Conservation (phyloP, 2,797 vertebrate genomes). For the Nasua narica region DNA sequence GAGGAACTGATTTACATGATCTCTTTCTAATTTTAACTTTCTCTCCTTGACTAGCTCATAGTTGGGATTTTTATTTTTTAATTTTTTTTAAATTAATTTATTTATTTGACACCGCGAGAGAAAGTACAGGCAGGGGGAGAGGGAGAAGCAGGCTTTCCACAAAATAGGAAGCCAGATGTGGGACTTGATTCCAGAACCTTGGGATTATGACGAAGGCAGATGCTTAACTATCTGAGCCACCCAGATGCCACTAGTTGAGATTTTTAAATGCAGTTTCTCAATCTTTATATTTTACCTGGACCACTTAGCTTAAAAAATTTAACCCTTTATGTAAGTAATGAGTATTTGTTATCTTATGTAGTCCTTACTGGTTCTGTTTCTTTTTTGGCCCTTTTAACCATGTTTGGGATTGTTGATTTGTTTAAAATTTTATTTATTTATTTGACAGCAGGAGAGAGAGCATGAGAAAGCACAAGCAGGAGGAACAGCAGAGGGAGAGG, state of each 20-base stretch:
- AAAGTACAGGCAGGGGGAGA: too few relatives aligned
- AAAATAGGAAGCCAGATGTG: too few relatives aligned
- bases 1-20: not conserved
- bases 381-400: not conserved
- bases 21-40: not conserved
- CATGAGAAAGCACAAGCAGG: too few relatives aligned
- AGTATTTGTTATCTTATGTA: not conserved
- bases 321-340: not conserved
- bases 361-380: not conserved
- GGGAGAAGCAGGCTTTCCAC: too few relatives aligned
- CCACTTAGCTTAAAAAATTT: not conserved
- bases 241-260: not conserved
- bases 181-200: too few relatives aligned
- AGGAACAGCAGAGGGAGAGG: too few relatives aligned
- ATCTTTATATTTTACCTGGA: not conserved
- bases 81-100: too few relatives aligned
- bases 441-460: too few relatives aligned
- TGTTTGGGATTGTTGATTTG: not conserved
- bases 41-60: not conserved
- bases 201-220: too few relatives aligned
- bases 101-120: too few relatives aligned
- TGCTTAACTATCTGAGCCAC: too few relatives aligned
- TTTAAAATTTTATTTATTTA: not conserved
- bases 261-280: not conserved
- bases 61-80: not conserved